A percentile compares a stretch with the other conserved stretches of the same genome.
These are phyloP conservation scores for Empis stercorea DNA, from an alignment of 2,888 invertebrate genomes.

Conservation along the genomic window DNA sequence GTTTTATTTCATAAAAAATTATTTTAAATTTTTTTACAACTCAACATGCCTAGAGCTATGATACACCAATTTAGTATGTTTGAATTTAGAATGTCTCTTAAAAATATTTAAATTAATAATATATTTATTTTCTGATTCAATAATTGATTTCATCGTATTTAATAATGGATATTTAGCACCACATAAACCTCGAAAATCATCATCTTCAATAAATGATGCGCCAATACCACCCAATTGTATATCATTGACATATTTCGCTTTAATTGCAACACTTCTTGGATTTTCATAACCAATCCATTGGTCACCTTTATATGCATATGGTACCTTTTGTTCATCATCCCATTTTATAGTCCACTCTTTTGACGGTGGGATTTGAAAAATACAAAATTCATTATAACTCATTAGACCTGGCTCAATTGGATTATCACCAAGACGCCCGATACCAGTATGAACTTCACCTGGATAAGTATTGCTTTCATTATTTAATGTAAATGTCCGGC, in stretches of 20 bases:
- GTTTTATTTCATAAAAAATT: no score
- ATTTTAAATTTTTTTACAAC: no score
- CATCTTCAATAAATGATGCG: constrained; percentile 49
- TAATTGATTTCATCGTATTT: constrained; percentile 1
- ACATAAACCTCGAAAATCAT: constrained; percentile 30
- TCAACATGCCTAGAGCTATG: constrained; percentile 8
- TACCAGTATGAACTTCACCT: constrained; percentile 35
- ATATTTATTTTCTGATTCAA: background rate
- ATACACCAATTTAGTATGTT: background rate
- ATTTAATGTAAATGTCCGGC: constrained; percentile 33
- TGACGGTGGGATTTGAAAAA: background rate
- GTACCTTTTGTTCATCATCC: constrained; percentile 24
- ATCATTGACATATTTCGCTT: constrained; percentile 29
- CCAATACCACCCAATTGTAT: constrained; percentile 41
- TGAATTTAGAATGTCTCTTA: background rate
- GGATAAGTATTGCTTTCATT: constrained; percentile 28
- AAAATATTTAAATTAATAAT: background rate
- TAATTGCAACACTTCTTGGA: constrained; percentile 23
- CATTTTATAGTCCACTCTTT: constrained; percentile 21
- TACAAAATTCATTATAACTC: constrained; percentile 40
- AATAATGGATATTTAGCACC: constrained; percentile 3
- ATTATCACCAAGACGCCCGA: constrained; percentile 37
- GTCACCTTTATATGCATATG: constrained; percentile 28
- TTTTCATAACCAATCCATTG: constrained; percentile 37
- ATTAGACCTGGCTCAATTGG: constrained; percentile 38